Base-by-base conservation (phyloP, 2,797 vertebrate species). In the Urocyon cinereoargenteus region DNA sequence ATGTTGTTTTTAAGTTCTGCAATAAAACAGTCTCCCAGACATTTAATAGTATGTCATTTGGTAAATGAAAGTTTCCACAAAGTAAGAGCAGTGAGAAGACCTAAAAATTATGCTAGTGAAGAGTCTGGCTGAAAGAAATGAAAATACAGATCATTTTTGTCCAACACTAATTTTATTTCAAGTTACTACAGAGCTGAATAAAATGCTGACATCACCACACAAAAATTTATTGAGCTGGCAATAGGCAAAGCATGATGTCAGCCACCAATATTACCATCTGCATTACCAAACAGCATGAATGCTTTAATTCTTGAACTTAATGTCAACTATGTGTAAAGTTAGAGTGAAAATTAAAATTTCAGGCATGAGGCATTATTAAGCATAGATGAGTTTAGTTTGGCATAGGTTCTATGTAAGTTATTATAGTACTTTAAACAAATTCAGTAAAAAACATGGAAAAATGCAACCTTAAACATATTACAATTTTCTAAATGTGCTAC, bases 21-120 rank as follows among this genome's bases (percentile, higher is more conserved):
- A 89, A 62, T 8, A 93, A 96, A 96, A 96, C 70, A 64, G 90
- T 87, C 98, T 97, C 72, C 84, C 70, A 98, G 97, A 83, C 90
- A 97, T 97, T 93, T 98, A 98, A 92, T 96, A 70, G 21, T 89
- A 97, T 78, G 70, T 96, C 78, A 90, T 98, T 98, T 98, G 61
- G 97, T 95, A 98, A 98, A 98, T 98, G 96, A 97, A 97, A 98
- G 98, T 98, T 97, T 98, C 97, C 92, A 97, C 87, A 97, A 96
- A 3, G 6, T 97, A 96, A 98, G 26, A 96, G 91, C 86, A 97
- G 15, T 1, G 2, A 97, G 91, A 98, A 55, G 97, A 92, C 40
- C 95, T 18, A 94, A 97, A 97, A 98, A 86, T 79, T 82, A 62
- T 61, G 84, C 51, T 86, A 98, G 92, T 0, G 70, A 95, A 98